Evolutionary conservation across 2,113 vertebrate species (phyloP).

Genomic region (Sardina pilchardus): DNA sequence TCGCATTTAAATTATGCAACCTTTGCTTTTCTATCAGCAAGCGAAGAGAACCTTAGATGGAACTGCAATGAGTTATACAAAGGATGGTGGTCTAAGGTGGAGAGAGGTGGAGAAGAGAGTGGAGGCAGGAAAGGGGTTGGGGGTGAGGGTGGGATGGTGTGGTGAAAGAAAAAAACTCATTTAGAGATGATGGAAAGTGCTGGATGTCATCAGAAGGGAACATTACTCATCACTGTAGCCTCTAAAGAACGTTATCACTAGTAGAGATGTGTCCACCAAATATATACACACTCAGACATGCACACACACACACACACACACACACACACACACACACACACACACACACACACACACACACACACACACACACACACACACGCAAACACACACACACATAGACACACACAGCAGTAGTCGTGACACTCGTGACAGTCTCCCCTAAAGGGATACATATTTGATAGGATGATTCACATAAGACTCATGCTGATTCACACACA

Average conservation of each 20-base stretch:
- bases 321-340: neutral
- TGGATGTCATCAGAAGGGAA: neutral
- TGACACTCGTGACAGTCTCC: neutral
- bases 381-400: neutral
- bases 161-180: neutral
- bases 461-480: neutral
- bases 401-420: neutral
- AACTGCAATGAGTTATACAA: too few relatives aligned
- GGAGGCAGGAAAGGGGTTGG: neutral
- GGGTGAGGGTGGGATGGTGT: neutral
- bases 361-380: slow-evolving; percentile 1
- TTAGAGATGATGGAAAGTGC: neutral
- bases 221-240: neutral
- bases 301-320: neutral
- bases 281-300: too few relatives aligned
- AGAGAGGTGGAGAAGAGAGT: neutral
- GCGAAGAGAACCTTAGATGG: too few relatives aligned
- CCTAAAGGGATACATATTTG: neutral
- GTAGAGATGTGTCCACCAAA: too few relatives aligned
- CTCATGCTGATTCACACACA: neutral
- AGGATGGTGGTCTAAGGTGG: neutral
- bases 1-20: too few relatives aligned
- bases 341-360: neutral
- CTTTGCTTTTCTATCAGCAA: too few relatives aligned
- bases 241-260: neutral